Conservation (phyloP, 2,888 invertebrate genomes). For the Macrophya alboannulata region DNA sequence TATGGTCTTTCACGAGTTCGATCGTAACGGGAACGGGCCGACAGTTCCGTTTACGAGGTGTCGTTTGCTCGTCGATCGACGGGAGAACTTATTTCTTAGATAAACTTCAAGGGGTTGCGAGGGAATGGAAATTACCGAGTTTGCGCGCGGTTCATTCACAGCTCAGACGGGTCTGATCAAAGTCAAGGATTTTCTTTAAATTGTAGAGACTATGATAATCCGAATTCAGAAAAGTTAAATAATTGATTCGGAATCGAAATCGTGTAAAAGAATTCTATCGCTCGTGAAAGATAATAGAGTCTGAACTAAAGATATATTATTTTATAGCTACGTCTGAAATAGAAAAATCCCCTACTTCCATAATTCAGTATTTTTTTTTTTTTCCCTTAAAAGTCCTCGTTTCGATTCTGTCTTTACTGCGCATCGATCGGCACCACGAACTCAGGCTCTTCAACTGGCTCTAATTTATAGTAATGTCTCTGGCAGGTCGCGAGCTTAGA, state of each 20-base stretch:
- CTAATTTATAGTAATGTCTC: conserved; percentile 55
- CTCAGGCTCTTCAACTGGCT: conserved; percentile 52
- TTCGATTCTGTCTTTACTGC: conserved; percentile 23
- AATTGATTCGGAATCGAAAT: background rate
- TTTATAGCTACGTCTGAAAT: background rate
- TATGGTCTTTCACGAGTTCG: background rate
- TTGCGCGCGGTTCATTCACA: background rate
- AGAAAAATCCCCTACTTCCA: background rate
- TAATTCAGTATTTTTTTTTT: conserved; percentile 14
- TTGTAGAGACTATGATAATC: background rate
- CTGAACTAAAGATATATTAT: background rate
- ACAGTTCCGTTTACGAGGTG: conserved; percentile 39
- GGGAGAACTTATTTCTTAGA: conserved; percentile 36
- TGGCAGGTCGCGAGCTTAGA: conserved; percentile 48
- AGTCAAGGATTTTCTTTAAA: background rate
- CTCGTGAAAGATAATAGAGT: background rate
- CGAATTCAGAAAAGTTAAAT: background rate
- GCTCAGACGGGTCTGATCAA: background rate
- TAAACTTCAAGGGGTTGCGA: conserved; percentile 25
- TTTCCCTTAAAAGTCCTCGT: conserved; percentile 3
- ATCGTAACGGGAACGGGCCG: conserved; percentile 38
- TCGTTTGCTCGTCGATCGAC: conserved; percentile 48
- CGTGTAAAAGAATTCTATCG: background rate
- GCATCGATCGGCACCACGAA: conserved; percentile 44
- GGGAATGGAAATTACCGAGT: background rate